Conservation (phyloP, 2,888 invertebrate genomes). For the Nineta flava region DNA sequence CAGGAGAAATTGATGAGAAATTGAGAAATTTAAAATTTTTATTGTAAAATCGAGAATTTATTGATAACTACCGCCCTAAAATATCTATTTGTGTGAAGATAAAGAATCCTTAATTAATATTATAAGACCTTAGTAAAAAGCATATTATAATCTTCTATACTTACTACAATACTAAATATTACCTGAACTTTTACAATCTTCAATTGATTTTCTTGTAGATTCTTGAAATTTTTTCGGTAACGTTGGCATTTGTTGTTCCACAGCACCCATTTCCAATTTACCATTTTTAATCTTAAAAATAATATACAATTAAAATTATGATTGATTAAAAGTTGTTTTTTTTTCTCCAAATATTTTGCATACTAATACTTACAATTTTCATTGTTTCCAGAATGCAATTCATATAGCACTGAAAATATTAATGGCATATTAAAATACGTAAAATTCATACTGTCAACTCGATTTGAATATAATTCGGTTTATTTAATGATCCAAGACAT, state of each 20-base stretch:
- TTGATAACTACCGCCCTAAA: no score
- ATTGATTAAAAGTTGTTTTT: not conserved
- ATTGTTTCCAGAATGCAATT: slow-evolving; percentile 33
- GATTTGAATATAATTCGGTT: no score
- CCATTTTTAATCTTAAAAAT: slow-evolving; percentile 33
- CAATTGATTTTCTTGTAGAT: slow-evolving; percentile 28
- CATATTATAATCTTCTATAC: no score
- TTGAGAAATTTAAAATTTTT: no score
- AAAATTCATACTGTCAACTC: no score
- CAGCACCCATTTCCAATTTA: slow-evolving; percentile 31
- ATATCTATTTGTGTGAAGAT: no score
- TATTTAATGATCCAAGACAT: no score
- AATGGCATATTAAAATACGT: slow-evolving; percentile 11
- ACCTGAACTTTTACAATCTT: slow-evolving; percentile 34
- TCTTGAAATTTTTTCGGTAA: slow-evolving; percentile 30
- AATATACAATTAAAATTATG: not conserved
- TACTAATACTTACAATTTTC: slow-evolving; percentile 29
- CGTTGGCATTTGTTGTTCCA: slow-evolving; percentile 31
- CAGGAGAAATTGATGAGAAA: no score
- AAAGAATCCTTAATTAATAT: no score
- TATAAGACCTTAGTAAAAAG: no score
- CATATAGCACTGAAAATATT: slow-evolving; percentile 31
- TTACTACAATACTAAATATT: slow-evolving; percentile 15
- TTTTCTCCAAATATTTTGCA: slow-evolving; percentile 2
- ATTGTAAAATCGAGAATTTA: no score